A percentile compares a stretch with the other conserved stretches of the same genome.
phyloP scores from a whole-genome alignment of 1,140 invertebrate genomes.

The Panulirus ornatus region DNA sequence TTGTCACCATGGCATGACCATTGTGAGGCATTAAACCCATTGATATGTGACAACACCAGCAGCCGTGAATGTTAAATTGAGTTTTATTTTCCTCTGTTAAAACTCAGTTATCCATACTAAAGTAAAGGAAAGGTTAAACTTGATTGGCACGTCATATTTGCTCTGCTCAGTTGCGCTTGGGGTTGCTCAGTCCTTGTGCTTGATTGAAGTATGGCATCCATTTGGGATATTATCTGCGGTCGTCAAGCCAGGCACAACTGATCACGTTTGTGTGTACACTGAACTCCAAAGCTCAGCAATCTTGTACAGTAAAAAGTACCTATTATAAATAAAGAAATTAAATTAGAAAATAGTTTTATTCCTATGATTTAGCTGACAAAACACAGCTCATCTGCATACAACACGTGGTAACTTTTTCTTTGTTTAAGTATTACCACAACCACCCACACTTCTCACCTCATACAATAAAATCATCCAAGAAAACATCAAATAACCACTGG shows the following conservation, averaged over 20 bases:
- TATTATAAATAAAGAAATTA: constrained; percentile 73
- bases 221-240: constrained; percentile 1
- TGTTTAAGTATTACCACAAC: too few species aligned
- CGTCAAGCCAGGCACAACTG: constrained; percentile 57
- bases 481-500: too few species aligned
- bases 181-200: constrained; percentile 45
- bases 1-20: constrained; percentile 45
- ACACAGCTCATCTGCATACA: too few species aligned
- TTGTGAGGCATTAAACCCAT: constrained; percentile 53
- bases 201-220: constrained; percentile 36
- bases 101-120: constrained; percentile 41
- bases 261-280: constrained; percentile 69
- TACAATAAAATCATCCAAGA: too few species aligned
- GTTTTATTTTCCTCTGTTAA: constrained; percentile 55
- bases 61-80: constrained; percentile 62
- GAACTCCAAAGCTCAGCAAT: constrained; percentile 64
- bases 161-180: constrained; percentile 60
- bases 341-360: constrained; percentile 12
- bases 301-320: constrained; percentile 74
- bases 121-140: constrained; percentile 50
- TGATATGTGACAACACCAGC: constrained; percentile 42
- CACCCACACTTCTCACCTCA: too few species aligned
- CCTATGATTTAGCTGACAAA: too few species aligned
- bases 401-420: too few species aligned
- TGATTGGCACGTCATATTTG: constrained; percentile 69